phyloP scores from a whole-genome alignment of 2,113 vertebrate genomes.

The Propithecus coquereli region DNA sequence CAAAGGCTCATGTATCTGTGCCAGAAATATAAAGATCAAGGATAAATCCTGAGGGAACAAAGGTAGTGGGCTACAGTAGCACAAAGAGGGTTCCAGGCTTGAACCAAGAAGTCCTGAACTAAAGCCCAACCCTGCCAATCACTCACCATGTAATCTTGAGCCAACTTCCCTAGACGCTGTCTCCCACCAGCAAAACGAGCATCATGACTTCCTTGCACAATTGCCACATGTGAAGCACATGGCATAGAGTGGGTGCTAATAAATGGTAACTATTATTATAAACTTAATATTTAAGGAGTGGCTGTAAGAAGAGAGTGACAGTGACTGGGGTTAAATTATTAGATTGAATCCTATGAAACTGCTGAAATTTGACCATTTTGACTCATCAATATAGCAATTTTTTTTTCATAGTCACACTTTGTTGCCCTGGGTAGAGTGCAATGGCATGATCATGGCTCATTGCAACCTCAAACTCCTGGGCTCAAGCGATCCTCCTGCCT shows the following conservation, averaged over 20 bases:
- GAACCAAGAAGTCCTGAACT: not conserved
- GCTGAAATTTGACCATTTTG: not conserved
- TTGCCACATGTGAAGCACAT: not conserved
- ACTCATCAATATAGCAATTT: not conserved
- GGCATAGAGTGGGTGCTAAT: not conserved
- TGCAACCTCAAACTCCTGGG: too few species aligned
- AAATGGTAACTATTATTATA: not conserved
- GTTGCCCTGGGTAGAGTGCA: too few species aligned
- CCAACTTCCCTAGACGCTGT: not conserved
- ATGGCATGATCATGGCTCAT: too few species aligned
- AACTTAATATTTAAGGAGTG: not conserved
- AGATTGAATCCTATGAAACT: not conserved
- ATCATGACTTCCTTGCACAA: not conserved
- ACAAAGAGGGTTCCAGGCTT: not conserved
- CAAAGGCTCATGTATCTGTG: slow-evolving; percentile 40
- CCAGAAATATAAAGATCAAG: slow-evolving; percentile 33
- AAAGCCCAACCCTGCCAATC: not conserved
- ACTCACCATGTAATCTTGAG: not conserved
- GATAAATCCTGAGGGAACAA: slow-evolving; percentile 29
- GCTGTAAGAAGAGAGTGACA: not conserved
- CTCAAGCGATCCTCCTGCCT: too few species aligned
- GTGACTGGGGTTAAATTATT: not conserved
- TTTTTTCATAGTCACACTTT: too few species aligned
- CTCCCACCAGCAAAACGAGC: not conserved
- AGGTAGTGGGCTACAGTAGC: not conserved